These are phyloP conservation scores for Candoia aspera DNA, from an alignment of 2,113 vertebrate genomes.

Conservation along the genomic window DNA sequence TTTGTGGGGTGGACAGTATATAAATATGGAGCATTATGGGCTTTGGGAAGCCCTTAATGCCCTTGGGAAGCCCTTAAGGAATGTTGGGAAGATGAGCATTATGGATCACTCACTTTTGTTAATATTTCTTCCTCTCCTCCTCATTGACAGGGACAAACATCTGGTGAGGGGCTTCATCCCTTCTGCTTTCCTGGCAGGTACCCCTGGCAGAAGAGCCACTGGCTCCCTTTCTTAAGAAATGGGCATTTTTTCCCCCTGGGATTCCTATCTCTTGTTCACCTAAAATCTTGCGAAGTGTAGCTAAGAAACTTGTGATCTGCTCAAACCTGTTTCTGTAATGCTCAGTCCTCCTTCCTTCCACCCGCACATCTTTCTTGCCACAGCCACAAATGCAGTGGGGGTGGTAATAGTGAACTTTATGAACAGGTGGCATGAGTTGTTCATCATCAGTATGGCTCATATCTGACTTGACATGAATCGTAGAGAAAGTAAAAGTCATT, in stretches of 20 bases:
- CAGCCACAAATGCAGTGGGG: no score
- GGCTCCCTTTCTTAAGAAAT: background rate
- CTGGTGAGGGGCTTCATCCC: background rate
- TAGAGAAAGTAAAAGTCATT: background rate
- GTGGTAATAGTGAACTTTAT: background rate
- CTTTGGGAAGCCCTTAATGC: no score
- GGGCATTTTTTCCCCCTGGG: background rate
- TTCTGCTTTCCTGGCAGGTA: background rate
- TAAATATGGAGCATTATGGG: no score
- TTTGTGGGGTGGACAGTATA: no score
- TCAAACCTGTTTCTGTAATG: background rate
- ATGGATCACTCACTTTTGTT: background rate
- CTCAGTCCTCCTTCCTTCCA: background rate
- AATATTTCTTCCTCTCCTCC: background rate
- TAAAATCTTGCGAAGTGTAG: background rate
- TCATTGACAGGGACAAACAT: background rate
- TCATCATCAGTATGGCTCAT: background rate
- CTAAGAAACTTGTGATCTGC: background rate
- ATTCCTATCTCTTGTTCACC: background rate
- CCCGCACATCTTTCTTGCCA: background rate
- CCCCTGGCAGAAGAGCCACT: background rate
- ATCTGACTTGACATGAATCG: background rate
- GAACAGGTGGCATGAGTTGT: background rate
- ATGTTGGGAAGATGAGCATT: no score
- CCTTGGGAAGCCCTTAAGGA: no score